Conservation (phyloP, 2,113 vertebrate species). For the Ictidomys tridecemlineatus region DNA sequence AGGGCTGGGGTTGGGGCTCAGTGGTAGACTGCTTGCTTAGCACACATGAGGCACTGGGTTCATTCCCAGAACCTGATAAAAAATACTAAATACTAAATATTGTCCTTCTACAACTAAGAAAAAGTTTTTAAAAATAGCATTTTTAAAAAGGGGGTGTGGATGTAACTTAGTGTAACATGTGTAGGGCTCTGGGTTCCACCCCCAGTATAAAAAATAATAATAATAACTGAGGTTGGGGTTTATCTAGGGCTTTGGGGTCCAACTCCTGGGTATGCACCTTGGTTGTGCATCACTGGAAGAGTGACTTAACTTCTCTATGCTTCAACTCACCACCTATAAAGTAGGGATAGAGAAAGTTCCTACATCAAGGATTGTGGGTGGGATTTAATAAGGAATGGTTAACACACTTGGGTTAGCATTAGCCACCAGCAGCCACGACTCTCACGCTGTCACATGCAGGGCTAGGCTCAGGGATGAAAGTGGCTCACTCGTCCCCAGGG, state of each 20-base stretch:
- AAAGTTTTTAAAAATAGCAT: too few relatives aligned
- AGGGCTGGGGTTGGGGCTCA: too few relatives aligned
- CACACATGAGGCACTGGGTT: too few relatives aligned
- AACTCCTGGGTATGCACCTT: background rate
- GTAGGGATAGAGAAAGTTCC: background rate
- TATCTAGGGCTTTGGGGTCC: background rate
- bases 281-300: too few relatives aligned
- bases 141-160: too few relatives aligned
- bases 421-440: accelerated
- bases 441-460: background rate
- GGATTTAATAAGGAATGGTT: background rate
- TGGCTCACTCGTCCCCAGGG: too few relatives aligned
- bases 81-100: too few relatives aligned
- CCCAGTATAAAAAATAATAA: background rate
- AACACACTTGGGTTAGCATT: background rate
- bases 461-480: background rate
- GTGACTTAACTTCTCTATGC: background rate
- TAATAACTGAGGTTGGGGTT: background rate
- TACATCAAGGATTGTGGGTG: accelerated
- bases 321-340: background rate
- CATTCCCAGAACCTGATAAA: too few relatives aligned
- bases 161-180: too few relatives aligned
- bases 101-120: too few relatives aligned
- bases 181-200: too few relatives aligned
- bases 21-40: too few relatives aligned